Evolutionary conservation across 2,113 vertebrate species (phyloP), one percentile per base, ranked within the genome.

Genomic region (Grammomys dolichurus): DNA sequence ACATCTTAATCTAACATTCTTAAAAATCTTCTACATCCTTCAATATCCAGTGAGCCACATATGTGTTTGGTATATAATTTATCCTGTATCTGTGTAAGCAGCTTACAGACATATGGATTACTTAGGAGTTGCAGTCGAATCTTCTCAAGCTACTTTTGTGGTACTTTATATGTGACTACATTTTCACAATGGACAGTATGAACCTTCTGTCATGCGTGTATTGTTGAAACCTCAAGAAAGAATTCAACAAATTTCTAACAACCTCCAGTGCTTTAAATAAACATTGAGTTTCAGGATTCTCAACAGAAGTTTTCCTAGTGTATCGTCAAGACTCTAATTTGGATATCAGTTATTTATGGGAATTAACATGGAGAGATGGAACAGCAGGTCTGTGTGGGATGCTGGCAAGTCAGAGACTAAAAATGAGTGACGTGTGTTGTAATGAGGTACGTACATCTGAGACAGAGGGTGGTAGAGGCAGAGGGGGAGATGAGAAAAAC

Each of bases 321-420:
- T 4, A 81, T 80, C 70, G 91, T 69, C 81, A 95, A 92, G 69
- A 96, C 91, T 97, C 94, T 96, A 93, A 96, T 96, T 96, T 95
- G 95, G 94, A 72, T 97, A 97, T 92, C 96, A 91, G 96, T 97
- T 97, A 97, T 97, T 98, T 98, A 97, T 96, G 81, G 82, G 63
- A 77, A 93, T 81, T 90, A 95, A 95, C 94, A 94, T 97, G 97
- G 94, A 93, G 20, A 85, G 86, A 81, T 63, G 96, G 81, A 98
- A 97, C 98, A 98, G 97, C 96, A 97, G 97, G 97, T 76, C 89
- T 92, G 91, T 91, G 76, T 98, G 96, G 97, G 78, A 96, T 96
- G 98, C 93, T 98, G 92, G 96, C 92, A 98, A 97, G 93, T 75
- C 84, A 88, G 89, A 97, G 91, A 97, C 96, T 98, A 80, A 98